phyloP scores from a whole-genome alignment of 2,113 vertebrate species.

The Rhadina sibilatrix region DNA sequence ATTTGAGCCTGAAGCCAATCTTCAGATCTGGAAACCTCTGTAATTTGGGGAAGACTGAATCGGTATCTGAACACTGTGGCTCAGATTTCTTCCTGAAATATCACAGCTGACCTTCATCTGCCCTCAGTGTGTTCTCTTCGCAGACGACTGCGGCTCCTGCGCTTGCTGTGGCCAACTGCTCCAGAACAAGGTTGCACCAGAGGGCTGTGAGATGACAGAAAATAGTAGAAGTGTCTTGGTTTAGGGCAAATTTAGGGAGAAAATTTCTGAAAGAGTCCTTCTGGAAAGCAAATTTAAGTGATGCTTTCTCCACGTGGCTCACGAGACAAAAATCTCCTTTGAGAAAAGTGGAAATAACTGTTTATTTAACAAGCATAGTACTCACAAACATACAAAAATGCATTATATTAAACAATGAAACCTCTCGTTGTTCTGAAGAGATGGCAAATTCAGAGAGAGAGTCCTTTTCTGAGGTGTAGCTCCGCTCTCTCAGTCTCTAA shows the following conservation, averaged over 20 bases:
- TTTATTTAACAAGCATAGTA: neutral
- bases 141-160: neutral
- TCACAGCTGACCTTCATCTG: neutral
- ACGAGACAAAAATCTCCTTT: neutral
- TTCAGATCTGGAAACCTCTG: neutral
- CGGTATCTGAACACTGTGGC: neutral
- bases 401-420: neutral
- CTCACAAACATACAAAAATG: neutral
- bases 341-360: neutral
- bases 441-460: neutral
- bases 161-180: neutral
- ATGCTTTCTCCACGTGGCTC: neutral
- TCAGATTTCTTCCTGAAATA: conserved; percentile 29
- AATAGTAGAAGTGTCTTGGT: neutral
- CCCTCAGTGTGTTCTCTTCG: neutral
- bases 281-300: neutral
- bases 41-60: conserved; percentile 4
- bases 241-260: neutral
- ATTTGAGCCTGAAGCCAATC: neutral
- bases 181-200: neutral
- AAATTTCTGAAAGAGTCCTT: neutral
- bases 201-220: neutral
- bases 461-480: neutral
- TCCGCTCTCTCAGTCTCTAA: accelerated
- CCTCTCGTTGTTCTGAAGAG: neutral